Evolutionary conservation across 2,888 invertebrate genomes (phyloP), one percentile per base, ranked within the genome.

Genomic region (Sesia bembeciformis): DNA sequence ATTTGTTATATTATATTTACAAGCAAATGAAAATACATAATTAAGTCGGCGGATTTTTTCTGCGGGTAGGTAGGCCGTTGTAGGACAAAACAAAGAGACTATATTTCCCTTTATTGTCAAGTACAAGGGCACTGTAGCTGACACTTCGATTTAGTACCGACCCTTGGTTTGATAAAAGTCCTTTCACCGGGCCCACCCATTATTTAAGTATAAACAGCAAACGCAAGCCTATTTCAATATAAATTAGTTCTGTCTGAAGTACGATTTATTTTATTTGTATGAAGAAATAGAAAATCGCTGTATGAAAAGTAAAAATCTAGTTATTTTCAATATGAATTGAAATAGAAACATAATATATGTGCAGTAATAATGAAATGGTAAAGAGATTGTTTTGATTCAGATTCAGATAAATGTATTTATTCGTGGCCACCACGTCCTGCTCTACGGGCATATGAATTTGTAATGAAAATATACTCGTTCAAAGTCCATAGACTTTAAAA

Each of bases 111-210:
- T 78, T 77, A 82, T 81, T 83, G 83, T 84, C 81, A 80, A 79
- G 74, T 66, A 76, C 81, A 80, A 77, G 75, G 72, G 68, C 60
- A 70, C 76, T 85, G 86, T 62, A 63, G 69, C 66, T 81, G 86
- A 86, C 86, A 86, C 79, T 81, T 86, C 85, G 81, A 86, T 85
- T 85, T 84, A 84, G 74, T 78, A 69, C 76, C 79, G 77, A 79
- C 81, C 83, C 80, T 82, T 79, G 76, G 78, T 77, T 78, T 80
- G 78, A 81, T 79, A 83, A 79, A 84, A 83, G 74, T 78, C 75
- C 77, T 77, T 77, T 76, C 70, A 75, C 69, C 65, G 73, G 23
- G 71, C 70, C 70, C 71, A 71, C 70, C 70, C 74, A 78, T 78
- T 81, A 80, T 78, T 80, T 73, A 70, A 70, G 70, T 68, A 72